These are phyloP conservation scores for Sinotaia quadrata DNA, from an alignment of 2,888 invertebrate species.

Conservation along the genomic window DNA sequence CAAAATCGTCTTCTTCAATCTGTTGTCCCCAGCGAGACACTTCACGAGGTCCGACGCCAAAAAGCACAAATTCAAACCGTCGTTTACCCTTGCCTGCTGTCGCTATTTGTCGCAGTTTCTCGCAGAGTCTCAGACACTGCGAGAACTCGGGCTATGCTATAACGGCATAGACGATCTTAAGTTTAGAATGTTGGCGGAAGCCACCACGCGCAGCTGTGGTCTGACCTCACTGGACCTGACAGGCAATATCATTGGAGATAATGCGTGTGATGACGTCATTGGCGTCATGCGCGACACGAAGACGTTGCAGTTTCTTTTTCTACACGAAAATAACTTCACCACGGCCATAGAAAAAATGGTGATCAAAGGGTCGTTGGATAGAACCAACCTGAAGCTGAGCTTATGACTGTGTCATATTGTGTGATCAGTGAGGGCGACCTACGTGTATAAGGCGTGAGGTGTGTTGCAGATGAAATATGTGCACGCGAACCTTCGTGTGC, in stretches of 20 bases:
- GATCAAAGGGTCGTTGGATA: neutral
- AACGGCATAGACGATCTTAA: slow-evolving; percentile 36
- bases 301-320: slow-evolving; percentile 26
- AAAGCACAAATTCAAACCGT: slow-evolving; percentile 31
- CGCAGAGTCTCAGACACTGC: slow-evolving; percentile 19
- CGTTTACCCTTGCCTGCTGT: slow-evolving; percentile 28
- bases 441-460: neutral
- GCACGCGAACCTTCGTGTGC: neutral
- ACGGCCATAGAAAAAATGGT: neutral
- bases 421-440: neutral
- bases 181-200: slow-evolving; percentile 26
- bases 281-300: slow-evolving; percentile 23
- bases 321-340: slow-evolving; percentile 37
- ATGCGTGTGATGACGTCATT: slow-evolving; percentile 34
- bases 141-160: slow-evolving; percentile 35
- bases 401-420: neutral
- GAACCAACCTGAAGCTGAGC: neutral
- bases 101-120: slow-evolving; percentile 29
- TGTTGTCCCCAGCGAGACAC: slow-evolving; percentile 35
- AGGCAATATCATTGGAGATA: slow-evolving; percentile 39
- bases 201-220: slow-evolving; percentile 17
- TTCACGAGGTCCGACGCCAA: slow-evolving; percentile 35
- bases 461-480: neutral
- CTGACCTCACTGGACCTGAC: slow-evolving; percentile 36
- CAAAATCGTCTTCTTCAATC: slow-evolving; percentile 29